Evolutionary conservation across 2,797 vertebrate species (phyloP), one percentile per base, ranked within the genome.

Genomic region (Rhodeus uyekii): DNA sequence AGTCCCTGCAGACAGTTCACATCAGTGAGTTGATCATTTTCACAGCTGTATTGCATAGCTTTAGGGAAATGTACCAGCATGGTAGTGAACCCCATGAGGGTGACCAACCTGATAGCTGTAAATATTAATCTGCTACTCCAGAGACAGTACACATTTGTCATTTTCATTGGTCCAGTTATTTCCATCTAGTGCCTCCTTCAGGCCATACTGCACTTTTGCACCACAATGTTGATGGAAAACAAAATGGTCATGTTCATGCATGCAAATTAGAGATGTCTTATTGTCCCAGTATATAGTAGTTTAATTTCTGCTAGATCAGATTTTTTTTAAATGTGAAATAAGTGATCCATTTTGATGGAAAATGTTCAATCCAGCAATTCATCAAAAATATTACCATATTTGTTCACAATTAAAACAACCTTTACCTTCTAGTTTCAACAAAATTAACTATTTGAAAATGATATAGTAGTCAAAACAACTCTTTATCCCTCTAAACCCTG

Each of bases 51-150:
- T 39, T 63, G 32, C 55, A 63, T 73, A 24, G 78, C 32, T 64
- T 27, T 9, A 38, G 29, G 58, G 78, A 73, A 36, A 63, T 38
- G 9, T 48, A 73, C 29, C 61, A 24, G 76, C 44, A 36, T 44
- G 27, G 8, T 50, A 65, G 42, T 63, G 42, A 42, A 48, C 18
- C n/a, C 38, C 53, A 19, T 42, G 34, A 44, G 29, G 68, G 36
- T 71, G 39, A 72, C 53, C 58, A 46, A 92, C 91, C 91, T 92
- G 89, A 83, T 90, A 92, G 63, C 76, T 90, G 86, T 93, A 90
- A 75, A 92, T 90, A 76, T 91, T 90, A 85, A 91, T 88, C 75
- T 92, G 86, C 0, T 80, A 55, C n/a, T 93, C 88, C 60, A 92
- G 87, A 0, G 89, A 90, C 36, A 91, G 36, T 89, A 89, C 85